Conservation (phyloP, 2,113 vertebrate genomes). For the Brachionichthys hirsutus region DNA sequence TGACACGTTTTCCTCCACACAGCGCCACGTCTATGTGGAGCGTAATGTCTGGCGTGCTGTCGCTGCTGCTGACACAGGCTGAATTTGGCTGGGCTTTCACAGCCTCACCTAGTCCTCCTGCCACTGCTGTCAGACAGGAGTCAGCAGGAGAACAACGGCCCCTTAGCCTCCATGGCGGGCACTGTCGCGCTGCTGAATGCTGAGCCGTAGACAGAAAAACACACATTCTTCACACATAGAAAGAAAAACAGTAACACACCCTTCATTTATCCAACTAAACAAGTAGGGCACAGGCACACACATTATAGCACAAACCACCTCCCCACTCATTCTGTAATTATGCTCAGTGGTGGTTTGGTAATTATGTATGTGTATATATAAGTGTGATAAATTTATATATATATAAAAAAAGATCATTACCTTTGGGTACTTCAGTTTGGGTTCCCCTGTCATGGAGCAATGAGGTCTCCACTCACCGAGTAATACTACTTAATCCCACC, state of each 20-base stretch:
- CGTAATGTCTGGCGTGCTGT: conserved; percentile 61
- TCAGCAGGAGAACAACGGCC: conserved; percentile 49
- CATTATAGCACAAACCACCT: conserved; percentile 2
- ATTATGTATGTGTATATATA: conserved; percentile 64
- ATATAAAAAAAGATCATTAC: conserved; percentile 52
- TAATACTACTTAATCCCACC: conserved; percentile 36
- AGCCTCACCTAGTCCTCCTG: conserved; percentile 50
- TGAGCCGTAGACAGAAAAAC: neutral
- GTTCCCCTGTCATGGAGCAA: conserved; percentile 36
- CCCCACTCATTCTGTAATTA: conserved; percentile 41
- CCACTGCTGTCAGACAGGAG: conserved; percentile 51
- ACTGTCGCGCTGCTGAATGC: conserved; percentile 5
- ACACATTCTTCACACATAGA: conserved; percentile 2
- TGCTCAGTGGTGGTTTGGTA: conserved; percentile 38
- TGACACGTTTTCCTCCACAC: conserved; percentile 44
- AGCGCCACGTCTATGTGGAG: conserved; percentile 29
- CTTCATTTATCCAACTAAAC: conserved; percentile 10
- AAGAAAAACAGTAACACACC: conserved; percentile 25
- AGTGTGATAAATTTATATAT: conserved; percentile 52
- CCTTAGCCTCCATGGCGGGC: conserved; percentile 18
- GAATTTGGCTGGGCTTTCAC: conserved; percentile 64
- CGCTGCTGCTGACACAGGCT: conserved; percentile 56
- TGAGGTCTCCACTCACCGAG: conserved; percentile 27
- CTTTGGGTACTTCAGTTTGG: conserved; percentile 50
- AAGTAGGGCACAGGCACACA: neutral